Evolutionary conservation across 2,888 invertebrate species (phyloP).

Genomic region (Diloba caeruleocephala): DNA sequence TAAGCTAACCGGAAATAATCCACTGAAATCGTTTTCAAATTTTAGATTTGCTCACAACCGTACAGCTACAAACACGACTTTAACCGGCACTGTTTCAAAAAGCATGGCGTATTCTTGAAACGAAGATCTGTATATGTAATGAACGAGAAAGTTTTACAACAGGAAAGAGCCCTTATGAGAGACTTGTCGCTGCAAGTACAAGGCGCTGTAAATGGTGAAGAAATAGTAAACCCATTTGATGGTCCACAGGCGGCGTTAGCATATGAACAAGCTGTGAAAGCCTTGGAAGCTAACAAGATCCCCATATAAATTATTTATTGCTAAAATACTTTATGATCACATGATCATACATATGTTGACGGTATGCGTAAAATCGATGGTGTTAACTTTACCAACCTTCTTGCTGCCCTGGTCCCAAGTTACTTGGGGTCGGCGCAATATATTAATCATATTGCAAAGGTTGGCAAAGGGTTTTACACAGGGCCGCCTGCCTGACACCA

Average conservation of each 20-base stretch:
- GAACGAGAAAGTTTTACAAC: conserved; percentile 73
- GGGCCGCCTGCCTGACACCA: too few relatives aligned
- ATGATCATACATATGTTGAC: too few relatives aligned
- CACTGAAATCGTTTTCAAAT: too few relatives aligned
- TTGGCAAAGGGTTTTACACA: too few relatives aligned
- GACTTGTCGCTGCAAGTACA: conserved; percentile 64
- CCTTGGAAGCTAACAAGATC: conserved; percentile 62
- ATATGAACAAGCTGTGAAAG: conserved; percentile 67
- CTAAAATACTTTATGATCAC: neutral
- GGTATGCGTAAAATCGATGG: too few relatives aligned
- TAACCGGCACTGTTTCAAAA: conserved; percentile 78
- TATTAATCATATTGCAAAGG: too few relatives aligned
- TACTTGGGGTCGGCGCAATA: too few relatives aligned
- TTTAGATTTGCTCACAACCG: conserved; percentile 78
- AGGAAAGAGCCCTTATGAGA: conserved; percentile 69
- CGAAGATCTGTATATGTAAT: conserved; percentile 69
- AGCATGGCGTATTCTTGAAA: conserved; percentile 76
- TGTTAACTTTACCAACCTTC: too few relatives aligned
- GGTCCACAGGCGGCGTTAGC: conserved; percentile 69
- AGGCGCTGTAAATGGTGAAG: conserved; percentile 60
- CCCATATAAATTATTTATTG: conserved; percentile 52
- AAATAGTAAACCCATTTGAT: conserved; percentile 67
- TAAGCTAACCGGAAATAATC: too few relatives aligned
- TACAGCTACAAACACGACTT: conserved; percentile 82
- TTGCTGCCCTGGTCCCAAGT: too few relatives aligned